A percentile compares a stretch with the other conserved stretches of the same genome.
Evolutionary conservation across 1,140 invertebrate species (phyloP).

Genomic region (Bombus impatiens): DNA sequence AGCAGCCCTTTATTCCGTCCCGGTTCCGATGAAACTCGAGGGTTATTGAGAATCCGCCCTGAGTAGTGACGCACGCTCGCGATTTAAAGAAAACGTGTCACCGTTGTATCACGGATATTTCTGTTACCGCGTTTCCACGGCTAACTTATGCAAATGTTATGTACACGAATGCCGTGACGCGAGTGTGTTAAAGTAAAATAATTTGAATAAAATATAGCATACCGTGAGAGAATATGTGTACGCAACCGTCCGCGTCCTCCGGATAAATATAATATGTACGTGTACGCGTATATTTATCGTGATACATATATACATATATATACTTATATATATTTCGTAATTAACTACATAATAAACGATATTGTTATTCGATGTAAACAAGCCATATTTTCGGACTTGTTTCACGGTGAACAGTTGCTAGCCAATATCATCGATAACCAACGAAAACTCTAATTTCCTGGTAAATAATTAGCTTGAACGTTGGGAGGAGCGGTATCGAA

Average conservation of each 20-base stretch:
- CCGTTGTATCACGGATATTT: conserved; percentile 26
- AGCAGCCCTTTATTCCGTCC: no score
- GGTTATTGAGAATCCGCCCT: no score
- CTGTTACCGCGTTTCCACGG: conserved; percentile 7
- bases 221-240: background rate
- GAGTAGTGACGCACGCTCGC: background rate
- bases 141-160: conserved; percentile 17
- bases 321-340: background rate
- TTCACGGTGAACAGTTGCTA: background rate
- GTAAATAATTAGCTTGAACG: background rate
- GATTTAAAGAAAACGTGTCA: conserved; percentile 7
- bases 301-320: background rate
- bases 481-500: background rate
- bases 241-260: background rate
- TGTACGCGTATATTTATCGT: background rate
- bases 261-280: background rate
- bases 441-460: conserved; percentile 24
- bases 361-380: conserved; percentile 9
- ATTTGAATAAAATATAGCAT: background rate
- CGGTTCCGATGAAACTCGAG: no score
- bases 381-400: background rate
- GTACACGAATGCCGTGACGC: background rate
- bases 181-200: background rate
- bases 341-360: conserved; percentile 34
- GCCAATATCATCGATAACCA: background rate